Evolutionary conservation across 1,140 invertebrate species (phyloP), one percentile per base, ranked within the genome.

Genomic region (Megalopta genalis): DNA sequence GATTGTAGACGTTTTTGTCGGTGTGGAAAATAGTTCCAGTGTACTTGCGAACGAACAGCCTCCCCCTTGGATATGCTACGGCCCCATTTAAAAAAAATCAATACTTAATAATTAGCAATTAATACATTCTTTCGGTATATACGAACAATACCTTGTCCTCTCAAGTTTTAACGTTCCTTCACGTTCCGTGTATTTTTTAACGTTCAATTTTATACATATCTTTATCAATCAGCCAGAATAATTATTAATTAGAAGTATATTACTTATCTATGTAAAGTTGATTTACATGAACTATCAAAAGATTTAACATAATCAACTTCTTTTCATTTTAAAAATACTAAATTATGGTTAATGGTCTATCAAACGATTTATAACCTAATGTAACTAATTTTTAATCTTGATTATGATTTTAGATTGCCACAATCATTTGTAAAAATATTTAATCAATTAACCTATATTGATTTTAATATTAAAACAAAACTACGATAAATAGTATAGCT

Each of bases 51-150:
- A 75, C 84, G 83, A 76, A 74, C 86, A 81, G 68, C 72, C 70
- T 82, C 83, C 85, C 87, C 75, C 82, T 77, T 66, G 72, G 70
- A 75, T 82, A 89, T 82, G 87, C 82, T 86, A 88, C 87, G 86
- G 82, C 86, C 88, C 88, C 88, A 87, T 90, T 90, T 88, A 88
- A 91, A 91, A 92, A 57, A 93, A 93, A 93, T 93, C 92, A 93
- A 93, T 93, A 92, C 91, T 90, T 90, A 90, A 93, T 92, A 92
- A 93, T 93, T 91, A 92, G 88, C 88, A 92, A 92, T 92, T 93
- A 92, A 93, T 89, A 88, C 80, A 49, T 71, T 67, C 74, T 27
- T 37, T 52, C 69, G 37, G 70, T 68, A 72, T 70, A 74, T 64
- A 52, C 57, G 54, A 84, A 64, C 68, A 67, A 39, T 67, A 49